Base-by-base conservation (phyloP, 2,888 invertebrate species). In the Disparrhopalites patrizii region DNA sequence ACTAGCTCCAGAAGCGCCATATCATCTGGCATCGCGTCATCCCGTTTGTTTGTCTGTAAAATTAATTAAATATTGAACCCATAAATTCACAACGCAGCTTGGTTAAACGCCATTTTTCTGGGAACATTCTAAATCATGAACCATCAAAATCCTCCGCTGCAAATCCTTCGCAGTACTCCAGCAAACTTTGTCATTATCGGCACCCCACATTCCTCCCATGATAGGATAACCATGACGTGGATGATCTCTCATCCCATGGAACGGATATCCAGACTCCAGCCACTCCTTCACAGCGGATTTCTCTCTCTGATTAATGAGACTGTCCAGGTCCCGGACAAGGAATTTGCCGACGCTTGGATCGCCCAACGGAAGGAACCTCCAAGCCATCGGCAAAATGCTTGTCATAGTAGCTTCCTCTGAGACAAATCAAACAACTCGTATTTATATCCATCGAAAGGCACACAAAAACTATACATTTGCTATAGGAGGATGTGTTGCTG, bases 121-220 rank as follows among this genome's bases (percentile, higher is more conserved):
- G n/a, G n/a, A n/a, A n/a, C n/a, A n/a, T n/a, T n/a, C n/a, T n/a
- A n/a, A n/a, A n/a, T n/a, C n/a, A n/a, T n/a, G n/a, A n/a, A 36
- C 36, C 36, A 10, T 36, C 8, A 36, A 10, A 36, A 36, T 36
- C 8, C 36, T 36, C 13, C 13, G 8, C 13, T 36, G 36, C 8
- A 36, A 13, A 36, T 36, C 13, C 13, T 15, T 36, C 13, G 36
- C 36, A 36, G 36, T 36, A 10, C 13, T 36, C 8, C 8, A 36
- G 15, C 36, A 8, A 10, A 36, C 13, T 36, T 36, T 36, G 15
- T 70, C 79, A 62, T 82, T 81, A 72, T 78, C 76, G 15, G 69
- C 76, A 47, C 60, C 60, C 60, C 60, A 60, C 43, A 43, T 13
- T 73, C 76, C 52, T 81, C 82, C 60, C 3, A 60, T 7, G 38